Evolutionary conservation across 2,113 vertebrate species (phyloP), one percentile per base, ranked within the genome.

Genomic region (Tautogolabrus adspersus): DNA sequence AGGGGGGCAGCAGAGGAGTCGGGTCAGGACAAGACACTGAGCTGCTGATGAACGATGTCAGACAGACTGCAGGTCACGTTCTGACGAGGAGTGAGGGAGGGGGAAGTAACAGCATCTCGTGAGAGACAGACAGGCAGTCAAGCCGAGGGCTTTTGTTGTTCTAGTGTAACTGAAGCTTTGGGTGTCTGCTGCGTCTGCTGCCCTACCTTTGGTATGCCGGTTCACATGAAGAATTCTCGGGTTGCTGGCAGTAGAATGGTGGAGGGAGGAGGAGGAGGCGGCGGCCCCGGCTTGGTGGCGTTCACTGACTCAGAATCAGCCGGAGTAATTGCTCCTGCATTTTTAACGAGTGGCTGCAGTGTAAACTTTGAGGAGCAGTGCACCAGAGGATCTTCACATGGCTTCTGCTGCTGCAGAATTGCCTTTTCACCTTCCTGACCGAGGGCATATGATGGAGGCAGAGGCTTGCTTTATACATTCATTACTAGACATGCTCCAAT

Each of bases 241-340:
- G 83, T 89, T 89, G 86, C 84, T 9, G 69, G 72, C 59, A 37
- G 69, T 38, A 40, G 57, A 74, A 60, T 52, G 64, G 72, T 26
- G 22, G 69, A 66, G 55, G 52, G 73, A 57, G 78, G 66, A 6
- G 66, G 56, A 65, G 80, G 59, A 54, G 68, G 86, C 64, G 69
- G 86, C n/a, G n/a, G n/a, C n/a, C 68, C 72, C 49, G 21, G 56
- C 74, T 74, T 68, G 63, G 67, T 66, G 13, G 79, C 63, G 71
- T 70, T 90, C 82, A 75, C 84, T 79, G 87, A 84, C 82, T 92
- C 85, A 79, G 89, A 82, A 82, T 76, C 74, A 56, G 82, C 66
- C 62, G 23, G 84, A 73, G 82, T 92, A 92, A 92, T 92, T 92
- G 89, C 92, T 92, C 84, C 60, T 91, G 76, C 85, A 92, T 94